Conservation (phyloP, 2,888 invertebrate species). For the Hypomecis atomaria region DNA sequence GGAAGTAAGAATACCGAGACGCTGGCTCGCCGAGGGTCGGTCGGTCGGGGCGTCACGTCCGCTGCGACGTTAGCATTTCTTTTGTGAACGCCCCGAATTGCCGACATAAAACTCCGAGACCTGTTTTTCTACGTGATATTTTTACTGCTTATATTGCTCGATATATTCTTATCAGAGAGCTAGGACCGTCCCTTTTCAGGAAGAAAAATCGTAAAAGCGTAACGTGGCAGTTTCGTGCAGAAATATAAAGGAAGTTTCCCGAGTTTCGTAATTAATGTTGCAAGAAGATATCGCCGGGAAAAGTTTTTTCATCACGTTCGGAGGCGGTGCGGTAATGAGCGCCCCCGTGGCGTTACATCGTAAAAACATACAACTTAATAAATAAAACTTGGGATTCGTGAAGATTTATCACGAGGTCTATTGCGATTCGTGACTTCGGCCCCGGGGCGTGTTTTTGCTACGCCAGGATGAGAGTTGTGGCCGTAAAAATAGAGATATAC, state of each 20-base stretch:
- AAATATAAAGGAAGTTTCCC: constrained; percentile 68
- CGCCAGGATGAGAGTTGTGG: constrained; percentile 57
- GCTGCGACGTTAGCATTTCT: constrained; percentile 77
- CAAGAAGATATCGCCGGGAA: constrained; percentile 76
- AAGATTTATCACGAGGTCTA: constrained; percentile 79
- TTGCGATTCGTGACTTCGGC: constrained; percentile 71
- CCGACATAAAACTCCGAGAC: constrained; percentile 79
- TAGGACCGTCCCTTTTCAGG: constrained; percentile 65
- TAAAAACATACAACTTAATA: constrained; percentile 84
- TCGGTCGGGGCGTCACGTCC: constrained; percentile 67
- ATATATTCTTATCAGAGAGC: constrained; percentile 78
- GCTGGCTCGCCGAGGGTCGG: constrained; percentile 40
- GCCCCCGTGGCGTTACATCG: constrained; percentile 76
- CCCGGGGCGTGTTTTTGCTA: constrained; percentile 68
- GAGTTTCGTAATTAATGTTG: constrained; percentile 81
- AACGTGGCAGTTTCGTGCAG: constrained; percentile 55
- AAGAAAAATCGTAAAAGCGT: constrained; percentile 74
- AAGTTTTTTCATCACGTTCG: constrained; percentile 81
- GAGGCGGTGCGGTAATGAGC: constrained; percentile 74
- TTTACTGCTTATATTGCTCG: constrained; percentile 74
- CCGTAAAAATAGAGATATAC: constrained; percentile 73
- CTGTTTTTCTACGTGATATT: constrained; percentile 80
- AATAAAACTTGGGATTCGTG: constrained; percentile 79
- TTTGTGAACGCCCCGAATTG: constrained; percentile 82
- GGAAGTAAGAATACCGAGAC: constrained; percentile 27